Percentiles rank a stretch among this genome's conserved stretches.
These are phyloP conservation scores for Drosophila mercatorum DNA, from an alignment of 2,888 invertebrate genomes.

Conservation along the genomic window DNA sequence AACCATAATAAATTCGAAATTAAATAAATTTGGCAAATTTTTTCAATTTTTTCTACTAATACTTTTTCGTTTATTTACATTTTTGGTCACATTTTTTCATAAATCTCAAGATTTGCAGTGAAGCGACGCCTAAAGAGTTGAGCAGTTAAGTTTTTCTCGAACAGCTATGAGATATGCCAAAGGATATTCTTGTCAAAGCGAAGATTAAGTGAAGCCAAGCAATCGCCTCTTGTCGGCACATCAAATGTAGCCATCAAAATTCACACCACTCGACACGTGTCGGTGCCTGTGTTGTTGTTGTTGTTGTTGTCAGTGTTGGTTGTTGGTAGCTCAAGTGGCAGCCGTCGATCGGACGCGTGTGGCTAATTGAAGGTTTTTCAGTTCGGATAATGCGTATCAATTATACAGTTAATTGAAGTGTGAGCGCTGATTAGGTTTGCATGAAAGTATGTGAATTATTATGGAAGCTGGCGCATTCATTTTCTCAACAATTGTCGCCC, in stretches of 20 bases:
- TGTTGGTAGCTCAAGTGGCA: conserved; percentile 54
- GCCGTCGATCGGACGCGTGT: conserved; percentile 59
- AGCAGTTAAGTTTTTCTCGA: background rate
- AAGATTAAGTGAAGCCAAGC: background rate
- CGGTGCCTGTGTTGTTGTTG: background rate
- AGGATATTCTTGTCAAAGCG: conserved; percentile 1
- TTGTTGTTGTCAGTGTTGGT: conserved; percentile 35
- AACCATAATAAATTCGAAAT: no score
- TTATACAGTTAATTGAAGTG: conserved; percentile 68
- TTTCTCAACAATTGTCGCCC: conserved; percentile 26
- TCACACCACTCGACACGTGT: conserved; percentile 64
- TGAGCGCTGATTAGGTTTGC: conserved; percentile 22
- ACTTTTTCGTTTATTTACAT: conserved; percentile 12
- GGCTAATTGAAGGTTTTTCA: conserved; percentile 53
- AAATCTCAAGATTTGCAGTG: background rate
- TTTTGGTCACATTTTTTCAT: background rate
- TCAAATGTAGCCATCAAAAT: conserved; percentile 27
- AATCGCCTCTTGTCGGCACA: background rate
- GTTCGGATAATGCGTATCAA: conserved; percentile 65
- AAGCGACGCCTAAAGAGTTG: no score
- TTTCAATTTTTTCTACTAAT: background rate
- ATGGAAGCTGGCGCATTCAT: conserved; percentile 26
- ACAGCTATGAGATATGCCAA: conserved; percentile 6
- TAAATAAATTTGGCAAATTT: no score
- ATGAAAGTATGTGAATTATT: conserved; percentile 21